These are phyloP conservation scores for Thereva nobilitata DNA, from an alignment of 2,888 invertebrate genomes.

Conservation along the genomic window DNA sequence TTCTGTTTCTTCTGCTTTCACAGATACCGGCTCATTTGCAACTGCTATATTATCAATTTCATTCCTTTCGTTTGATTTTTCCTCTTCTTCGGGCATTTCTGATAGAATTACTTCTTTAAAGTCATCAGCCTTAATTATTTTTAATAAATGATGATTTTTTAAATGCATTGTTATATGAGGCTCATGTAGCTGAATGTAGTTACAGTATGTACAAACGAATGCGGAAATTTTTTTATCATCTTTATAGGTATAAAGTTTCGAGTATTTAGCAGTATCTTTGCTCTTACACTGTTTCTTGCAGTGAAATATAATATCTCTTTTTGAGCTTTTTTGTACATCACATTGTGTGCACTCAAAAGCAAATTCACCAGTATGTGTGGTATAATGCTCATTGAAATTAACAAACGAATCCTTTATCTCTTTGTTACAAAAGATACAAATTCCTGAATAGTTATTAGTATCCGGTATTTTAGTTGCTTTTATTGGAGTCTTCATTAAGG, in stretches of 20 bases:
- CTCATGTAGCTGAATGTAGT: slow-evolving; percentile 20
- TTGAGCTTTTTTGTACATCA: background rate
- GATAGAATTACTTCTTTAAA: slow-evolving; percentile 2
- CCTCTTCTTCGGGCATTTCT: background rate
- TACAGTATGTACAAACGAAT: slow-evolving; percentile 19
- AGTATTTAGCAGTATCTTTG: background rate
- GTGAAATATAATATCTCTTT: background rate
- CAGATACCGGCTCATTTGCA: no score
- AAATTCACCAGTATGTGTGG: slow-evolving; percentile 27
- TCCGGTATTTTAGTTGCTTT: background rate
- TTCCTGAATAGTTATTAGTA: background rate
- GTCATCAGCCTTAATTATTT: background rate
- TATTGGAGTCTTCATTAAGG: background rate
- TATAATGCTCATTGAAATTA: slow-evolving; percentile 17
- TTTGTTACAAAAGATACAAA: slow-evolving; percentile 14
- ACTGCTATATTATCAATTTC: no score
- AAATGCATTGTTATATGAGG: slow-evolving; percentile 12
- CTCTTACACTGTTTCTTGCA: slow-evolving; percentile 3
- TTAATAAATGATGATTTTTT: background rate
- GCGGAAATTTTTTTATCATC: background rate
- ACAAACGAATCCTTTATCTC: slow-evolving; percentile 7
- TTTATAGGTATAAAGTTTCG: slow-evolving; percentile 2
- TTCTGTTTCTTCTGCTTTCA: no score
- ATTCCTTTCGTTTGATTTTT: no score
- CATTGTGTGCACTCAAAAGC: slow-evolving; percentile 18